Base-by-base conservation (phyloP, 2,888 invertebrate species). In the Leptopilina syphax region DNA sequence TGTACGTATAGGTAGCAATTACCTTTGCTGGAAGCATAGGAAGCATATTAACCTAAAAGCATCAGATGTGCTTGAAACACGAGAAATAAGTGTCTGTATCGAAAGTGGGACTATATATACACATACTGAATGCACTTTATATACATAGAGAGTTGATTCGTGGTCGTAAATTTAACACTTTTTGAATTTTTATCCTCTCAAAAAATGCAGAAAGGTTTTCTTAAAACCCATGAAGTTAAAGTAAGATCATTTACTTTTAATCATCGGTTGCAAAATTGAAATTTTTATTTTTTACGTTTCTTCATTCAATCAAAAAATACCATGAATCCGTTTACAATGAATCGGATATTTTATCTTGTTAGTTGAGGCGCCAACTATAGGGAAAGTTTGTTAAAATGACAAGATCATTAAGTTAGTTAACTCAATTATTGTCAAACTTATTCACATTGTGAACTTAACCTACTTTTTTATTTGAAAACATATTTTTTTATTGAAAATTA, bases 11-110 rank as follows among this genome's bases (percentile, higher is more conserved):
- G 47, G 47, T 13, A 70, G 18, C 70, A 18, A 50, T 70, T 70
- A 70, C 27, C 50, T 12, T 54, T 27, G 50, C 18, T 13, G 9
- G 47, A 9, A 63, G 63, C 63, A n/a, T 60, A 60, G 60, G 60
- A 54, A 70, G 50, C 70, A 54, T 70, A 70, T 70, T 27, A 70
- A 70, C 6, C 70, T 70, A 54, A 70, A 70, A 70, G 70, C 70
- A 27, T 60, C 18, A 13, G 50, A 76, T 60, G 18, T 27, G 44
- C 65, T 60, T 41, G 41, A 27, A 60, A n/a, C 18, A 41, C n/a
- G 76, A 76, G 60, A 57, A 76, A 44, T 41, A 63, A 63, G 63
- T 50, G 50, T 63, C 24, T 24, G 63, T 63, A 63, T 24, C 63
- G 63, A 63, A 63, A 63, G 63, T 63, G 63, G 18, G 8, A 63